phyloP scores from a whole-genome alignment of 1,140 invertebrate species.

The Drosophila pseudoananassae region DNA sequence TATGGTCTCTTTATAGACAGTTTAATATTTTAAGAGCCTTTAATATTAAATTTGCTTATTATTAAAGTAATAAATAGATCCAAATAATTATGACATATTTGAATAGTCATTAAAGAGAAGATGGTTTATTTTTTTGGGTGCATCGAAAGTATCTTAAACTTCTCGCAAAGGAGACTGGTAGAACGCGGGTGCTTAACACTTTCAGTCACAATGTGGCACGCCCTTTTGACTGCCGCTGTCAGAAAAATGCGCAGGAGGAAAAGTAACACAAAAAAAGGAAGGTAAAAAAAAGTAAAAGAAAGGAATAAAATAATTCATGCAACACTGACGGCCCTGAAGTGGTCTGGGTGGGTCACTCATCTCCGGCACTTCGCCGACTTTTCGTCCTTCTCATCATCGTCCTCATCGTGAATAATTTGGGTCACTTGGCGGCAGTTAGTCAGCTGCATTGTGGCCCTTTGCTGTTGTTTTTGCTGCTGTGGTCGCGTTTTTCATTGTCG shows the following conservation, averaged over 20 bases:
- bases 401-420: slow-evolving; percentile 77
- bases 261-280: slow-evolving; percentile 20
- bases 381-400: slow-evolving; percentile 17
- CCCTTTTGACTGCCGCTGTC: slow-evolving; percentile 54
- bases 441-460: slow-evolving; percentile 66
- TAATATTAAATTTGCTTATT: background rate
- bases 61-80: background rate
- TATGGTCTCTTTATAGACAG: slow-evolving; percentile 9
- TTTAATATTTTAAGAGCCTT: slow-evolving; percentile 3
- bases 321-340: slow-evolving; percentile 33
- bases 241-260: slow-evolving; percentile 47
- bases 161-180: background rate
- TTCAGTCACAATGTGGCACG: slow-evolving; percentile 30
- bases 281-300: slow-evolving; percentile 11
- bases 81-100: too few species aligned
- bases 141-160: background rate
- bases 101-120: background rate
- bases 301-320: slow-evolving; percentile 50
- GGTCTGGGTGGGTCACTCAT: slow-evolving; percentile 14
- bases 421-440: slow-evolving; percentile 80
- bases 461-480: slow-evolving; percentile 56
- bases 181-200: slow-evolving; percentile 35
- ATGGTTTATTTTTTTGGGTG: background rate
- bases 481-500: slow-evolving; percentile 82
- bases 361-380: background rate